Percentiles rank a stretch among this genome's conserved stretches.
phyloP scores from a whole-genome alignment of 2,113 vertebrate species.

The Tiliqua scincoides region DNA sequence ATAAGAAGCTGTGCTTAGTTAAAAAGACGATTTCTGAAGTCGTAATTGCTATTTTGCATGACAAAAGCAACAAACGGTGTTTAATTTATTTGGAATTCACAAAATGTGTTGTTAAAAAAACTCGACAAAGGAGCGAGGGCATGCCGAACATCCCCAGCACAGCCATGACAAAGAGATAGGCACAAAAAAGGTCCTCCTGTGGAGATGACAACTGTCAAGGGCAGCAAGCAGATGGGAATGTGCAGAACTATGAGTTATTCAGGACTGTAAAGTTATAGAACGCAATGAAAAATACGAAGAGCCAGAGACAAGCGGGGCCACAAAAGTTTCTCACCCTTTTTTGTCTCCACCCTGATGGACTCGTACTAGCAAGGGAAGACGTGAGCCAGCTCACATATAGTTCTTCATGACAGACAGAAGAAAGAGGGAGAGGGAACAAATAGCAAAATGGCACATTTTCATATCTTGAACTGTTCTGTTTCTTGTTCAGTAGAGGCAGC shows the following conservation, averaged over 20 bases:
- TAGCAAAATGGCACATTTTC: background rate
- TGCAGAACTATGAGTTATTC: slow-evolving; percentile 11
- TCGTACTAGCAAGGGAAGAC: background rate
- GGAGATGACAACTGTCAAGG: slow-evolving; percentile 27
- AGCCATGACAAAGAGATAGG: background rate
- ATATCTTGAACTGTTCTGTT: background rate
- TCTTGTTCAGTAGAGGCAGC: background rate
- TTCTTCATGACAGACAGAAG: background rate
- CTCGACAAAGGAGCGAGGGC: background rate
- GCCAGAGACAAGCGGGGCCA: background rate
- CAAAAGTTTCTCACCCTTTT: background rate
- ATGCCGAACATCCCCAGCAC: background rate
- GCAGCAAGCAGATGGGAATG: slow-evolving; percentile 18
- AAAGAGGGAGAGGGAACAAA: background rate
- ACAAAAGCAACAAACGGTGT: background rate
- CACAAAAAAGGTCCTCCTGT: background rate
- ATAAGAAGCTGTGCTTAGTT: slow-evolving; percentile 11
- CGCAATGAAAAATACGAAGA: background rate
- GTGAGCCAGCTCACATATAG: background rate
- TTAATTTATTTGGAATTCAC: slow-evolving; percentile 36
- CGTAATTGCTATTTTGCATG: slow-evolving; percentile 33
- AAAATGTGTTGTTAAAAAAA: slow-evolving; percentile 17
- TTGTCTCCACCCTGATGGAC: background rate
- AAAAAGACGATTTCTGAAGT: background rate
- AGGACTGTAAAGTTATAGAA: background rate